These are phyloP conservation scores for Dione vanillae DNA, from an alignment of 2,888 invertebrate species.

Conservation along the genomic window DNA sequence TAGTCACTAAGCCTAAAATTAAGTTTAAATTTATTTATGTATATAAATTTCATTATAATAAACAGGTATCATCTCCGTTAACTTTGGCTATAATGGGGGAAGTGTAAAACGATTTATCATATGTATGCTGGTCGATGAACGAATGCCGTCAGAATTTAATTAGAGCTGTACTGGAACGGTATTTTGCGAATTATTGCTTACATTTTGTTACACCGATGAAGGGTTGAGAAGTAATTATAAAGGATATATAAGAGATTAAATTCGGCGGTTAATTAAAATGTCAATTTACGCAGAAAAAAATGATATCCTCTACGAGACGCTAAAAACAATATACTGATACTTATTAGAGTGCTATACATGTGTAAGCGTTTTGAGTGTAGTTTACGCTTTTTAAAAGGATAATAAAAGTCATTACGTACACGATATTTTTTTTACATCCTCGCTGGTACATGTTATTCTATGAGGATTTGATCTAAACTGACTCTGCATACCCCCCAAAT, in stretches of 20 bases:
- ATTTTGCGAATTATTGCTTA: conserved; percentile 48
- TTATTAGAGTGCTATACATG: not conserved
- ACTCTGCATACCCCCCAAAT: too few species aligned
- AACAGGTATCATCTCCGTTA: not conserved
- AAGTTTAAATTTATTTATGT: not conserved
- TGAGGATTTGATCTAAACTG: too few species aligned
- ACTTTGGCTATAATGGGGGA: not conserved
- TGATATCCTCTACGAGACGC: not conserved
- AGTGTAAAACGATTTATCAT: conserved; percentile 31
- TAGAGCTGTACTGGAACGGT: conserved; percentile 50
- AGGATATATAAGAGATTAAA: not conserved
- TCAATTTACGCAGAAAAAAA: not conserved
- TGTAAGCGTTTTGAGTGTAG: not conserved
- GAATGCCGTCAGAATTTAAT: conserved; percentile 53
- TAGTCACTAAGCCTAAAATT: too few species aligned
- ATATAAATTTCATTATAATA: not conserved
- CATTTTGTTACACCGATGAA: not conserved
- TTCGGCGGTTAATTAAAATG: not conserved
- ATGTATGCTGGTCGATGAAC: conserved; percentile 32
- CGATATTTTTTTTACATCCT: too few species aligned
- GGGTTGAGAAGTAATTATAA: not conserved
- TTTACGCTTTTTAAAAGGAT: too few species aligned
- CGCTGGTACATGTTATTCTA: too few species aligned
- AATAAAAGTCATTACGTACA: too few species aligned
- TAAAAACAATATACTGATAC: not conserved